Evolutionary conservation across 2,888 invertebrate genomes (phyloP).

Genomic region (Salpingus planirostris): DNA sequence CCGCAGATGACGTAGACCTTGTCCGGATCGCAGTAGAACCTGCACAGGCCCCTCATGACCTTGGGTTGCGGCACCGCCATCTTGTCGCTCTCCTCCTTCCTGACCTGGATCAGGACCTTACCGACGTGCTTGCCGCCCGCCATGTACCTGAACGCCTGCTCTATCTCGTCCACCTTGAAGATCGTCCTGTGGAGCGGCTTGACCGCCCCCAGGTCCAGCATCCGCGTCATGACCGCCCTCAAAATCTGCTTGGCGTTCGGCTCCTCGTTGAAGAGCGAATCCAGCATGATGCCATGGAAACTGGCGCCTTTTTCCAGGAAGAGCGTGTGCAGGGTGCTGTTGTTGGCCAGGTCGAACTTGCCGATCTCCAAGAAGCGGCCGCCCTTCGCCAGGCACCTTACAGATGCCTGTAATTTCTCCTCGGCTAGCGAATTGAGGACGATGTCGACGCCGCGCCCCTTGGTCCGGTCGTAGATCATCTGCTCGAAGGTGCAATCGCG

Average conservation of each 20-base stretch:
- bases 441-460: conserved; percentile 81
- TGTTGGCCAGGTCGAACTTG: conserved; percentile 51
- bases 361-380: conserved; percentile 58
- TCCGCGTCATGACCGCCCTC: not conserved
- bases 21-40: conserved; percentile 7
- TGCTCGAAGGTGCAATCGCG: conserved; percentile 84
- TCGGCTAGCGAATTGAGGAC: conserved; percentile 88
- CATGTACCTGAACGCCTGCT: conserved; percentile 59
- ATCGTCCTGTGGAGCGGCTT: conserved; percentile 58
- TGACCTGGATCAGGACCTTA: conserved; percentile 49
- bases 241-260: not conserved
- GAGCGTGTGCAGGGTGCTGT: conserved; percentile 51
- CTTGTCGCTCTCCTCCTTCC: conserved; percentile 26
- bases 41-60: conserved; percentile 1
- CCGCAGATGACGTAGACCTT: conserved; percentile 57
- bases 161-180: conserved; percentile 56
- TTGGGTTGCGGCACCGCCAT: not conserved
- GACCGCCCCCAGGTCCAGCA: conserved; percentile 49
- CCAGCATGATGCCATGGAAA: conserved; percentile 69
- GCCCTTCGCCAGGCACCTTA: conserved; percentile 33
- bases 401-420: conserved; percentile 57
- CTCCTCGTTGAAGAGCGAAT: conserved; percentile 30
- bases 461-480: conserved; percentile 66
- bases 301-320: conserved; percentile 60
- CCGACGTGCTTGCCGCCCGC: conserved; percentile 70